These are phyloP conservation scores for Lepus americanus DNA, from an alignment of 2,113 vertebrate species.

Conservation along the genomic window DNA sequence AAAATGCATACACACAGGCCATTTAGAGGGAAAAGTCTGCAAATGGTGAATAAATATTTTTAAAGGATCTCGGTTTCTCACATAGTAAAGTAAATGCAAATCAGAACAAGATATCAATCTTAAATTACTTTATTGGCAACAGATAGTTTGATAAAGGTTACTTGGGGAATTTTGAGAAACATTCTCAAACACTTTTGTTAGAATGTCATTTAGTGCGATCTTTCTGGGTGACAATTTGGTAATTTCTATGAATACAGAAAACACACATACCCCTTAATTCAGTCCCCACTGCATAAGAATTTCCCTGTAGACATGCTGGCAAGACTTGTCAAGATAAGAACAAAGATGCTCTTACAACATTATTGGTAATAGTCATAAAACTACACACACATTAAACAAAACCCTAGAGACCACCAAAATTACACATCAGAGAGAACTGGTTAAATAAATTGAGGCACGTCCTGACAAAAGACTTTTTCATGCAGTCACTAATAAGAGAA, in stretches of 20 bases:
- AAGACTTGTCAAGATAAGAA: constrained; percentile 21
- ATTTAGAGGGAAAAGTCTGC: constrained; percentile 17
- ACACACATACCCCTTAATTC: not conserved
- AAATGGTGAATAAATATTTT: not conserved
- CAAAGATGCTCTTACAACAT: not conserved
- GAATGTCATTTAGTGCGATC: not conserved
- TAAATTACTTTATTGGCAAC: constrained; percentile 31
- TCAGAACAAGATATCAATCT: not conserved
- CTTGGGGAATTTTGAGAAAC: not conserved
- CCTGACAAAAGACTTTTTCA: constrained; percentile 15
- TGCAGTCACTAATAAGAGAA: constrained; percentile 15
- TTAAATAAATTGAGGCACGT: not conserved
- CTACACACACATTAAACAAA: not conserved
- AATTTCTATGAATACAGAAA: constrained; percentile 1
- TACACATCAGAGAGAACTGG: not conserved
- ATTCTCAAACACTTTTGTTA: not conserved
- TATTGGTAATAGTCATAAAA: not conserved
- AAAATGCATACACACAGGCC: not conserved
- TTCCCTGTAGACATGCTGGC: not conserved
- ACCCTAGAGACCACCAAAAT: not conserved
- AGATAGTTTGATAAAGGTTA: not conserved
- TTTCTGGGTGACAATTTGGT: constrained; percentile 52
- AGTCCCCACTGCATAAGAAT: not conserved
- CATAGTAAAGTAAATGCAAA: constrained; percentile 33
- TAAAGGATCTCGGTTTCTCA: not conserved